Conservation (phyloP, 2,113 vertebrate species). For the Acanthisitta chloris region DNA sequence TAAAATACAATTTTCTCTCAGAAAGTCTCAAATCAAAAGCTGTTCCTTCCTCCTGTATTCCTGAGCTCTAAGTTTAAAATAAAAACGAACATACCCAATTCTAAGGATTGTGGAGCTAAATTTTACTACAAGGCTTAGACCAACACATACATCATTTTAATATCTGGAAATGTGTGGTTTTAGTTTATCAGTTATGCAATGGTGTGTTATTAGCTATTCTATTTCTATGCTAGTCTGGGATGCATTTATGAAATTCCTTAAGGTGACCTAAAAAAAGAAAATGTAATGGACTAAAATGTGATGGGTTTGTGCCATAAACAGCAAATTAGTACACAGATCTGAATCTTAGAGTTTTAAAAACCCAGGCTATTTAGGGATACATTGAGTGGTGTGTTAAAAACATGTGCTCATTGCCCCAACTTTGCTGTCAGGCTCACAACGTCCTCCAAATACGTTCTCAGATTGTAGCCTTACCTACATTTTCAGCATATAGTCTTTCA, state of each 20-base stretch:
- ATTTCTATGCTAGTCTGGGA: not conserved
- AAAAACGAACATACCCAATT: not conserved
- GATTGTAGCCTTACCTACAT: not conserved
- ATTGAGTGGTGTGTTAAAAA: not conserved
- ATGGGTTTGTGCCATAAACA: not conserved
- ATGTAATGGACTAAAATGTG: not conserved
- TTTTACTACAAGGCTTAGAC: conserved; percentile 34
- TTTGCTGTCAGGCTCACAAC: not conserved
- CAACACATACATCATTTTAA: not conserved
- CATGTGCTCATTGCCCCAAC: accelerated
- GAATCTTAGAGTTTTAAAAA: not conserved
- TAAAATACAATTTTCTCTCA: conserved; percentile 25
- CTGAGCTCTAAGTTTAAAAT: not conserved
- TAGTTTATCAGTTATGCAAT: not conserved
- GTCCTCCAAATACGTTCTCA: not conserved
- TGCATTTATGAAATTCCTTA: not conserved
- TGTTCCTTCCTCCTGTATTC: not conserved
- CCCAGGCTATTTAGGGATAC: not conserved
- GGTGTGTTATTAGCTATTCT: not conserved
- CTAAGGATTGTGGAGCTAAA: not conserved
- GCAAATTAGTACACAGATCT: not conserved
- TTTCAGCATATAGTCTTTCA: conserved; percentile 3
- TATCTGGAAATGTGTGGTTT: not conserved
- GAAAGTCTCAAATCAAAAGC: conserved; percentile 21
- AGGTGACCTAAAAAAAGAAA: not conserved